Conservation (phyloP, 2,113 vertebrate species). For the Notothenia coriiceps region DNA sequence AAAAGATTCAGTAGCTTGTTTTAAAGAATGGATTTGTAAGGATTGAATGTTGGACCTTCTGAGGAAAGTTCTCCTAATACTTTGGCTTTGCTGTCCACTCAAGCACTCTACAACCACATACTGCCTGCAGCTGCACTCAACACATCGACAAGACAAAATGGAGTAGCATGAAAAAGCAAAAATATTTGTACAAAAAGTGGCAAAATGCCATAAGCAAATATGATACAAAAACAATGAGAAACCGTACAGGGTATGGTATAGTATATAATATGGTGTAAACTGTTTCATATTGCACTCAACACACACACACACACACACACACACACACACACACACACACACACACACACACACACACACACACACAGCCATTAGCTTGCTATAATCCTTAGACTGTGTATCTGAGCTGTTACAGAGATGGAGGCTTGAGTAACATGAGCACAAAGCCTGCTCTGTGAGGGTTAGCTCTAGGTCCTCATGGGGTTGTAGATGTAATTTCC, state of each 20-base stretch:
- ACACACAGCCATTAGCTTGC: conserved; percentile 49
- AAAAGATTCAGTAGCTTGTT: neutral
- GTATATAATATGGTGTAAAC: neutral
- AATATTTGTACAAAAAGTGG: neutral
- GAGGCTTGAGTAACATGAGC: conserved; percentile 53
- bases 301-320: conserved; percentile 1
- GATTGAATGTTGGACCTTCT: neutral
- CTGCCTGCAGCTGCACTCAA: neutral
- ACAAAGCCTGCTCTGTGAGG: conserved; percentile 70
- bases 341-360: neutral
- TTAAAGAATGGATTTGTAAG: neutral
- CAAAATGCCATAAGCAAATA: too few relatives aligned
- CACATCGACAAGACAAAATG: neutral
- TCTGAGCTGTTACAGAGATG: conserved; percentile 42
- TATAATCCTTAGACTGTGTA: conserved; percentile 35
- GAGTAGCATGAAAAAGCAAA: neutral
- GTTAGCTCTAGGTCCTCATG: conserved; percentile 42
- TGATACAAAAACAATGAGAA: too few relatives aligned
- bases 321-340: conserved; percentile 7
- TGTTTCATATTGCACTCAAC: conserved; percentile 3
- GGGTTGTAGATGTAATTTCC: conserved; percentile 70
- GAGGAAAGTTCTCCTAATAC: neutral
- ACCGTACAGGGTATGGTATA: neutral
- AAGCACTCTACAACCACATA: neutral
- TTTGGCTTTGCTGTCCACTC: neutral